Base-by-base conservation (phyloP, 2,888 invertebrate genomes). In the Eustalomyia histrio region DNA sequence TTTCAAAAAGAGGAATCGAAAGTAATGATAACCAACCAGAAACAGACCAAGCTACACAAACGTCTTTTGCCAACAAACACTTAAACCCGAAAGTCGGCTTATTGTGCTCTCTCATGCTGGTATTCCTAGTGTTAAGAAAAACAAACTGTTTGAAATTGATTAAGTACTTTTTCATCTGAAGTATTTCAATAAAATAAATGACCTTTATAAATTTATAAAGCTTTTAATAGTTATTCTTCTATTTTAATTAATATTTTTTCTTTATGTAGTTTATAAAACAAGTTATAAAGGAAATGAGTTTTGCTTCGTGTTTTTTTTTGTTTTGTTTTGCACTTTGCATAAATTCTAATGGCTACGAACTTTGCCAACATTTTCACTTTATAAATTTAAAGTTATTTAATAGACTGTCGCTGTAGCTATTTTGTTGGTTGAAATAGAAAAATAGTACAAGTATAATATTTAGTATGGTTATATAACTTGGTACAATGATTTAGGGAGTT, bases 351-450 rank as follows among this genome's bases (percentile, higher is more conserved):
- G 14, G 43, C 12, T 53, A 4, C 5, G 12, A 21, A 52, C n/a
- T 69, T 69, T 47, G 55, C 24, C 39, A 72, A 55, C n/a, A 72
- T 17, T 55, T 63, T 72, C 14, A 24, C 50, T 72, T 64, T 17
- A 72, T 57, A 50, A 64, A 63, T 55, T 55, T 43, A 8, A 63
- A 64, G 47, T 47, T 57, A 12, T 39, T 39, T 39, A 12, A 39
- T 12, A 39, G 39, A 39, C 12, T 39, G 39, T 39, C 39, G 14
- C 14, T 10, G 39, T 33, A 43, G 53, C 24, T 43, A 7, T 52
- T 29, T 52, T 52, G 18, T 50, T 58, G 29, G 8, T 1, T n/a
- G 12, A 33, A 50, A 50, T 21, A 14, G 10, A 12, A 14, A 72
- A 47, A 21, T 8, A 29, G 29, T 29, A 29, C 7, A 29, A 29